Conservation (phyloP, 1,140 invertebrate species). For the Bactericera cockerelli region DNA sequence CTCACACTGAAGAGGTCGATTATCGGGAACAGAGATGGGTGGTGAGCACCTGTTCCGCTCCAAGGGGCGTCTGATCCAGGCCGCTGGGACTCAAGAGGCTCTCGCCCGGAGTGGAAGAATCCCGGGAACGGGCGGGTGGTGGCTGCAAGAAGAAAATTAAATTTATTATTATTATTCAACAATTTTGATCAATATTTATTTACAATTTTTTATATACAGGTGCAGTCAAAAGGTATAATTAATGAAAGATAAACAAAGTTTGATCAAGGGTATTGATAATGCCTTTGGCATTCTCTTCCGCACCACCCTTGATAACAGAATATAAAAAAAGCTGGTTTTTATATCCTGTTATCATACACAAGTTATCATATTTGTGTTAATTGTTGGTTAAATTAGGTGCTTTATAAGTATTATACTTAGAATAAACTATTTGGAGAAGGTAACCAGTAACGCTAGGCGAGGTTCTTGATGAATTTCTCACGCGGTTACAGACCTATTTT, state of each 20-base stretch:
- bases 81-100: background rate
- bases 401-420: background rate
- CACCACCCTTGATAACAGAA: too few relatives aligned
- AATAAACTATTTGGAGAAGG: background rate
- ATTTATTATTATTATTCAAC: too few relatives aligned
- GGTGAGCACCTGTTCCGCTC: background rate
- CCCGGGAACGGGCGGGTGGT: background rate
- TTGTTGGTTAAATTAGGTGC: background rate
- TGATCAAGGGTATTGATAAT: too few relatives aligned
- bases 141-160: background rate
- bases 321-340: background rate
- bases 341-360: background rate
- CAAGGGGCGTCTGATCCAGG: background rate
- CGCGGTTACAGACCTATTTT: too few relatives aligned
- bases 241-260: too few relatives aligned
- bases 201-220: too few relatives aligned
- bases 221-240: too few relatives aligned
- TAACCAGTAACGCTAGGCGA: background rate
- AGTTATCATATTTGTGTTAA: background rate
- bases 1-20: background rate
- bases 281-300: too few relatives aligned
- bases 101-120: background rate
- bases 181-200: too few relatives aligned
- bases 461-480: too few relatives aligned
- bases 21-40: background rate